phyloP scores from a whole-genome alignment of 2,888 invertebrate species.

The Drosophila lutescens region DNA sequence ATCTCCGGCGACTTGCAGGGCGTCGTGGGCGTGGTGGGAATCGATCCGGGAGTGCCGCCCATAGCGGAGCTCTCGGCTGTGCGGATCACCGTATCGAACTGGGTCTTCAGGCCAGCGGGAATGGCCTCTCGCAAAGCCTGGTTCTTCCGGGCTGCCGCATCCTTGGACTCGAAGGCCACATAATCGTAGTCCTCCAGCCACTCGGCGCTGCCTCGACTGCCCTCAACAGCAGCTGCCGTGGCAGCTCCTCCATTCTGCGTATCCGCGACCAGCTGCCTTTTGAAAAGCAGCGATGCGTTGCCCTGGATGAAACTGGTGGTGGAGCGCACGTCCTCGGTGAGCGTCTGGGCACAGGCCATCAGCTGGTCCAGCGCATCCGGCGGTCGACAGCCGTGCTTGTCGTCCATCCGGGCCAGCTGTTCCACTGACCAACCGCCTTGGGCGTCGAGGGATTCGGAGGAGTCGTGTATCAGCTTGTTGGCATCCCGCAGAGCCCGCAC shows the following conservation, averaged over 20 bases:
- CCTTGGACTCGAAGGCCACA: slow-evolving; percentile 92
- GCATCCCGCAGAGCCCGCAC: slow-evolving; percentile 92
- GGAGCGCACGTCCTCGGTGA: slow-evolving; percentile 95
- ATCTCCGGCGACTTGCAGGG: slow-evolving; percentile 81
- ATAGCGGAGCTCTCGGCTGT: slow-evolving; percentile 88
- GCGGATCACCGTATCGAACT: slow-evolving; percentile 90
- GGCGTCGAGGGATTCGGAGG: slow-evolving; percentile 89
- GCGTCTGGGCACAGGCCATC: slow-evolving; percentile 92
- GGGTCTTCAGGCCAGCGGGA: slow-evolving; percentile 89
- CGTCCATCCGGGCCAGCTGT: slow-evolving; percentile 86
- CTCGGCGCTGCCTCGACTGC: slow-evolving; percentile 82
- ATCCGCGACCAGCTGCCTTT: slow-evolving; percentile 84
- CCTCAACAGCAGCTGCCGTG: background rate
- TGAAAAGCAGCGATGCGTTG: slow-evolving; percentile 91
- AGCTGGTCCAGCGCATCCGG: slow-evolving; percentile 95
- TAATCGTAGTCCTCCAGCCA: slow-evolving; percentile 96
- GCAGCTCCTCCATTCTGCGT: slow-evolving; percentile 33
- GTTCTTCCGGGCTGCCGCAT: slow-evolving; percentile 89
- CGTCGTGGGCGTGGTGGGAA: slow-evolving; percentile 49
- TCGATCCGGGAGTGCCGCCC: slow-evolving; percentile 73
- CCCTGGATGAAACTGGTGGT: slow-evolving; percentile 96
- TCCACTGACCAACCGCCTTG: slow-evolving; percentile 92
- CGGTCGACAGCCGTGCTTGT: slow-evolving; percentile 84
- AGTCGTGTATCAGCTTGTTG: slow-evolving; percentile 91
- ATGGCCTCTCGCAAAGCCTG: slow-evolving; percentile 90